phyloP scores from a whole-genome alignment of 1,140 invertebrate genomes.

The Drosophila chauvacae region DNA sequence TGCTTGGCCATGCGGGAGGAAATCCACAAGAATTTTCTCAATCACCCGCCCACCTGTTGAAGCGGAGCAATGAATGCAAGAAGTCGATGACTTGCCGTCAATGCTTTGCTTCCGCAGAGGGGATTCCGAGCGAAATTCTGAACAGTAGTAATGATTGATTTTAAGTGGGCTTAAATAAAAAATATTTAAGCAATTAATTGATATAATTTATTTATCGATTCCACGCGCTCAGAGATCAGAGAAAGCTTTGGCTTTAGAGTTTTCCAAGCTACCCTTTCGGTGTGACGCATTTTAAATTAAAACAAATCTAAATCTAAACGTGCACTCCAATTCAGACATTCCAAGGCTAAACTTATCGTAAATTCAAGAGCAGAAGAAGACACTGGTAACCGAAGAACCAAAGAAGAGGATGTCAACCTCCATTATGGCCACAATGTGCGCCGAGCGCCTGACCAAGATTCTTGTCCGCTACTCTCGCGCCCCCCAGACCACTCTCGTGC shows the following conservation, averaged over 20 bases:
- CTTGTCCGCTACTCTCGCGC: conserved; percentile 45
- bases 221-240: background rate
- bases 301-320: conserved; percentile 38
- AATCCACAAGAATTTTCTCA: background rate
- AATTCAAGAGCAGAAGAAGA: conserved; percentile 6
- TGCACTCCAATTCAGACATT: conserved; percentile 33
- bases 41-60: background rate
- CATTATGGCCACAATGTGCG: conserved; percentile 68
- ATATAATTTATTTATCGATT: background rate
- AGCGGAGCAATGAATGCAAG: background rate
- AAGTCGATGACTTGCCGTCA: background rate
- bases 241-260: background rate
- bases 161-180: background rate
- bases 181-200: background rate
- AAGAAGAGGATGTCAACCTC: conserved; percentile 46
- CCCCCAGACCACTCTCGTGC: conserved; percentile 3
- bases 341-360: background rate
- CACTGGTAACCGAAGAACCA: background rate
- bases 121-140: background rate
- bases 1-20: conserved; percentile 2
- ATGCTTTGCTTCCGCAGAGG: background rate
- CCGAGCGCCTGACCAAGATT: conserved; percentile 65
- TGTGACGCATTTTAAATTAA: conserved; percentile 29
- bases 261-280: background rate
- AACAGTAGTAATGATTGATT: background rate